Conservation (phyloP, 2,113 vertebrate genomes). For the Mohoua ochrocephala region DNA sequence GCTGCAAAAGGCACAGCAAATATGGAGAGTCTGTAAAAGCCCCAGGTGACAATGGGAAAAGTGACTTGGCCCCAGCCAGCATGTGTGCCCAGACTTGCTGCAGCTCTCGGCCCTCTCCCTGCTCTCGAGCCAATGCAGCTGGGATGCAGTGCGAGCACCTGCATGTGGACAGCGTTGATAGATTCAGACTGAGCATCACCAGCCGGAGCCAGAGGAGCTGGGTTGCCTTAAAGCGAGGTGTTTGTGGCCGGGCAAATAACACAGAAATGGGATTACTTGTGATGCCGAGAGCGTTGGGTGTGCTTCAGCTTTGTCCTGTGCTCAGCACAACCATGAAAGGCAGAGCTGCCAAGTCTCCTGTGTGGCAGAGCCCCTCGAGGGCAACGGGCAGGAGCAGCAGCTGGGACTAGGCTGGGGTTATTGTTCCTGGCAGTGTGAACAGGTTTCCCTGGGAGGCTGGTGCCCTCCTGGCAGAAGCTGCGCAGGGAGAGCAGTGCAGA, state of each 20-base stretch:
- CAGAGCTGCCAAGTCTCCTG: neutral
- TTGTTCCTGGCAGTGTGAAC: neutral
- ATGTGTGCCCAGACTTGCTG: neutral
- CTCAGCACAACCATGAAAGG: neutral
- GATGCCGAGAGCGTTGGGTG: neutral
- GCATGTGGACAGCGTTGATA: rapidly evolving
- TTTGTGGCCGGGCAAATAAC: neutral
- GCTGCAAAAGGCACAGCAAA: neutral
- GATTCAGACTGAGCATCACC: neutral
- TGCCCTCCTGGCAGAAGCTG: neutral
- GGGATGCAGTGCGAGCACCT: neutral
- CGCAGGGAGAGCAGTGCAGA: neutral
- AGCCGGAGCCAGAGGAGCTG: neutral
- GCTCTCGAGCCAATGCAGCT: rapidly evolving
- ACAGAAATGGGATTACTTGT: neutral
- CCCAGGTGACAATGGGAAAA: neutral
- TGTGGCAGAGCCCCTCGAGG: neutral
- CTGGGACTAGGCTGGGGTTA: neutral
- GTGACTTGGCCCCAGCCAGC: neutral
- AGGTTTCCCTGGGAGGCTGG: neutral
- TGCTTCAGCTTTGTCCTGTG: neutral
- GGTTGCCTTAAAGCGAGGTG: neutral
- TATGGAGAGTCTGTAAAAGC: neutral
- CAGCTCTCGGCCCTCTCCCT: neutral
- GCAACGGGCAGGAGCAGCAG: neutral